Percentiles rank a stretch among this genome's conserved stretches.
Evolutionary conservation across 53 echinoderm and acorn worm species (phyloP).

Genomic region (Apostichopus leukothele): DNA sequence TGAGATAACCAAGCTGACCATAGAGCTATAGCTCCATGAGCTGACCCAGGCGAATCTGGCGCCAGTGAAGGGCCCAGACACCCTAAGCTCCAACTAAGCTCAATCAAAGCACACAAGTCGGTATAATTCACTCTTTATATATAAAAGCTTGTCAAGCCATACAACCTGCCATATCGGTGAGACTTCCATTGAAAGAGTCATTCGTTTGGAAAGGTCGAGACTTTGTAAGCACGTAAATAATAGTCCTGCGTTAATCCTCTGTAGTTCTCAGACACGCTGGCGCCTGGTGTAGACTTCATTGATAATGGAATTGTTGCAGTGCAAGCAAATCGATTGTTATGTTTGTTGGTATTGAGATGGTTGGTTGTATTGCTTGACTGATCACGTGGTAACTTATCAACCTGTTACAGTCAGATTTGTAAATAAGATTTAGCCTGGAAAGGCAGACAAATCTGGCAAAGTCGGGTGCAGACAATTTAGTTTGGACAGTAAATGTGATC

Average conservation of each 20-base stretch:
- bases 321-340: not conserved
- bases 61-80: constrained; percentile 35
- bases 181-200: not conserved
- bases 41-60: not conserved
- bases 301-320: constrained; percentile 10
- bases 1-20: too few species aligned
- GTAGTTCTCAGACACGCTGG: constrained; percentile 30
- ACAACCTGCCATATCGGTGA: not conserved
- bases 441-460: too few species aligned
- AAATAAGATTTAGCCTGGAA: not conserved
- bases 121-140: constrained; percentile 3
- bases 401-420: not conserved
- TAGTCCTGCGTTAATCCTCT: constrained; percentile 22
- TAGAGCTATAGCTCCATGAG: too few species aligned
- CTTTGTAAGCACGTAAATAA: constrained; percentile 12
- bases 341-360: not conserved
- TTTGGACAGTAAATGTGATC: too few species aligned
- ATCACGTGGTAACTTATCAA: not conserved
- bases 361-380: not conserved
- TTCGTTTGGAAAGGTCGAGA: not conserved
- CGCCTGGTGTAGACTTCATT: not conserved
- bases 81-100: not conserved
- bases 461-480: too few species aligned
- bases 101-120: constrained; percentile 22
- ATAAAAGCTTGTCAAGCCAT: constrained; percentile 19